phyloP scores from a whole-genome alignment of 92 coral and sea anemone genomes.

The Porites lobata region DNA sequence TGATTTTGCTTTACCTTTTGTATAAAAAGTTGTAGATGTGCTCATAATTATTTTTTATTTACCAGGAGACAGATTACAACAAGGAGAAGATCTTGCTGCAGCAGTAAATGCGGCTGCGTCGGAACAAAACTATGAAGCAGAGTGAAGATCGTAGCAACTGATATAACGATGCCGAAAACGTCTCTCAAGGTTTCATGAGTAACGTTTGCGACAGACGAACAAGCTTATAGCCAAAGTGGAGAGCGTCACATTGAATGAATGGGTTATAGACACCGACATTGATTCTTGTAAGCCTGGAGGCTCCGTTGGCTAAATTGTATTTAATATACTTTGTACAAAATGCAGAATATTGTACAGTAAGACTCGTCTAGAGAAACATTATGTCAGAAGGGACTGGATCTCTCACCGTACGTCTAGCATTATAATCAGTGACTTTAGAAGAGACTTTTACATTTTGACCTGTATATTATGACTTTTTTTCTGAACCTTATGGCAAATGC shows the following conservation, averaged over 20 bases:
- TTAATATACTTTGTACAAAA: no score
- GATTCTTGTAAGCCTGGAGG: not conserved
- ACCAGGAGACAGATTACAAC: constrained; percentile 87
- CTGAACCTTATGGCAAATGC: no score
- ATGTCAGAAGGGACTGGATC: no score
- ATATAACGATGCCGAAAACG: not conserved
- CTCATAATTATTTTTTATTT: not conserved
- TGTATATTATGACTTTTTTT: no score
- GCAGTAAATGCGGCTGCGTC: constrained; percentile 96
- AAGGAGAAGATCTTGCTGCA: constrained; percentile 91
- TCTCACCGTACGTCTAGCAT: no score
- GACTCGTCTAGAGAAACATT: no score
- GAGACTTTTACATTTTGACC: no score
- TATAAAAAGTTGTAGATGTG: not conserved
- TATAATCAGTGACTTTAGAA: no score
- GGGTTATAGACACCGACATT: not conserved
- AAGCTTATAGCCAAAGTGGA: not conserved
- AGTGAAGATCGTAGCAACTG: constrained; percentile 46
- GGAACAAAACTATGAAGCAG: constrained; percentile 93
- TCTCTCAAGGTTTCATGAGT: not conserved
- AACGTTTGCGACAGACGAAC: not conserved
- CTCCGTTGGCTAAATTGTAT: not conserved
- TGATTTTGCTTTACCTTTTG: not conserved
- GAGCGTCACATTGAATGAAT: not conserved
- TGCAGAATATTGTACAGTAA: no score